A percentile compares a stretch with the other conserved stretches of the same genome.
Evolutionary conservation across 2,113 vertebrate species (phyloP).

Genomic region (Oncorhynchus mykiss): DNA sequence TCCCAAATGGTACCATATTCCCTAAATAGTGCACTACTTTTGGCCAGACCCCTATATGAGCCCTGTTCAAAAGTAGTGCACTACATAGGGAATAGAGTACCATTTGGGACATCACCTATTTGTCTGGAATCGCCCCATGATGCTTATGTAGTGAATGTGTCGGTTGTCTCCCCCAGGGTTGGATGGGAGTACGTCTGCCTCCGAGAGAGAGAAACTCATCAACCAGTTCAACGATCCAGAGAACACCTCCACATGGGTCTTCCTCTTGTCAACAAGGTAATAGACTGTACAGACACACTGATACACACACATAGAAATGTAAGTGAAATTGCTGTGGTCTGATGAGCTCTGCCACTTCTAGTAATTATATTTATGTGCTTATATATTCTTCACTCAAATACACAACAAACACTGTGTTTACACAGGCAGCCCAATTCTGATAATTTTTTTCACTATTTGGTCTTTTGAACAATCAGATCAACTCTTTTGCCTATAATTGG

Average conservation of each 20-base stretch:
- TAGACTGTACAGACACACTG: not conserved
- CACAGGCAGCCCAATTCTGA: not conserved
- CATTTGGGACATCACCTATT: not conserved
- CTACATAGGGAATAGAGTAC: too few species aligned
- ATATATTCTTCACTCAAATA: not conserved
- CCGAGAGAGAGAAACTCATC: constrained; percentile 93
- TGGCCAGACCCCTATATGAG: too few species aligned
- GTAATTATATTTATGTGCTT: not conserved
- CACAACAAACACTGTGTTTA: not conserved
- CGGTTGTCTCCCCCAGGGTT: constrained; percentile 74
- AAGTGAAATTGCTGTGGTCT: not conserved
- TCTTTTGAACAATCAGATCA: too few species aligned
- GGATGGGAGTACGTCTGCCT: constrained; percentile 95
- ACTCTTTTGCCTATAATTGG: too few species aligned
- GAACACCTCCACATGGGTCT: constrained; percentile 87
- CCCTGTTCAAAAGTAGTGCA: too few species aligned
- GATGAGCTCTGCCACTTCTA: not conserved
- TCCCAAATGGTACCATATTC: too few species aligned
- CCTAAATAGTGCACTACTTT: too few species aligned
- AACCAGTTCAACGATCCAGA: constrained; percentile 97
- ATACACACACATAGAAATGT: not conserved
- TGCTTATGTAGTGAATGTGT: not conserved
- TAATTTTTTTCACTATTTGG: too few species aligned
- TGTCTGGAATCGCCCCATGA: not conserved
- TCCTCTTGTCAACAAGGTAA: constrained; percentile 92